Conservation (phyloP, 2,797 vertebrate genomes). For the Austrolebias charrua region DNA sequence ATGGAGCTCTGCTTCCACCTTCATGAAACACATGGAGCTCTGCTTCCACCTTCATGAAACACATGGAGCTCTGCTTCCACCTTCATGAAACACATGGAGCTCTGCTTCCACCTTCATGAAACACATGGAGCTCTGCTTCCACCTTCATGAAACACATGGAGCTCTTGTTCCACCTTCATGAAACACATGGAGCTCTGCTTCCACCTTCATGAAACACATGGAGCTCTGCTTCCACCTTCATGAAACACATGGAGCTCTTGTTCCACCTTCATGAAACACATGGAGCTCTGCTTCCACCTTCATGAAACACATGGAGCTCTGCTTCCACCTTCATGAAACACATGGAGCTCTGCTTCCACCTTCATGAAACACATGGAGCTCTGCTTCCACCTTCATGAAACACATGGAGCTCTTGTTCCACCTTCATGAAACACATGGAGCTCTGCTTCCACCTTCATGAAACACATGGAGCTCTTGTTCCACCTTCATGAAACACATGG, state of each 20-base stretch:
- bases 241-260: neutral
- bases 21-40: neutral
- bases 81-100: too few relatives aligned
- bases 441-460: neutral
- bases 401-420: neutral
- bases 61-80: neutral
- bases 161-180: neutral
- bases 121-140: neutral
- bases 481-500: accelerated
- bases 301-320: neutral
- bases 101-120: neutral
- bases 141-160: accelerated
- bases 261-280: neutral
- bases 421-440: too few relatives aligned
- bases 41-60: neutral
- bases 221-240: neutral
- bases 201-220: accelerated
- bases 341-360: neutral
- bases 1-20: neutral
- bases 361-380: neutral
- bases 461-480: neutral
- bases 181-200: neutral
- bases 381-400: neutral
- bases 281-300: neutral
- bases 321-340: neutral